Conservation (phyloP, 2,888 invertebrate species). For the Lagria hirta region DNA sequence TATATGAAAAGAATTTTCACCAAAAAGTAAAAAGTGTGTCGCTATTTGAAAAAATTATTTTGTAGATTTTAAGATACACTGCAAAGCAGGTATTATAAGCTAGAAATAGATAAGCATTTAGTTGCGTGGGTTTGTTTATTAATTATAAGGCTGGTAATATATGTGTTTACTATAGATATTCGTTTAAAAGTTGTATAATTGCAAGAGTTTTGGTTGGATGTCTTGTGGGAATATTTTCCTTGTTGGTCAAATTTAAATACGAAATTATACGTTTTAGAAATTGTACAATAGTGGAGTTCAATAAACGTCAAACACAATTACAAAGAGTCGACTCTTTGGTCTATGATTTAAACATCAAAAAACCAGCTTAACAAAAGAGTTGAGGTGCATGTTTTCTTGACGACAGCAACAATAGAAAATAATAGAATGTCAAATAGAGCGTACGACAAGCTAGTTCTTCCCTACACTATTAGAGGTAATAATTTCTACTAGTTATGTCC, state of each 20-base stretch:
- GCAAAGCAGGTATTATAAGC: too few species aligned
- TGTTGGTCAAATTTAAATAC: constrained; percentile 24
- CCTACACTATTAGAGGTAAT: constrained; percentile 41
- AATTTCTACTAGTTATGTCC: constrained; percentile 35
- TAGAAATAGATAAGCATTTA: too few species aligned
- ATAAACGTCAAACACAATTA: constrained; percentile 37
- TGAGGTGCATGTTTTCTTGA: constrained; percentile 35
- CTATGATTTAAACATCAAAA: constrained; percentile 42
- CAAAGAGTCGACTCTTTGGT: constrained; percentile 31
- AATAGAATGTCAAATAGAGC: constrained; percentile 43
- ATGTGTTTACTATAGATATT: too few species aligned
- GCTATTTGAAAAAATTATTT: too few species aligned
- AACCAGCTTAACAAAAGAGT: constrained; percentile 34
- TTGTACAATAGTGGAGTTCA: constrained; percentile 19
- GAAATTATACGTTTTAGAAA: constrained; percentile 14
- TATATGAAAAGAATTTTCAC: too few species aligned
- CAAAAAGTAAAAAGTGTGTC: too few species aligned
- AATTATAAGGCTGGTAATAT: too few species aligned
- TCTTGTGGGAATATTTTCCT: too few species aligned
- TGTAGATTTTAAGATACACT: too few species aligned
- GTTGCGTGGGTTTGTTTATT: too few species aligned
- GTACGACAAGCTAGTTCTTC: constrained; percentile 36
- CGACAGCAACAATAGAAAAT: constrained; percentile 38
- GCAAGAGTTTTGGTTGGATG: too few species aligned
- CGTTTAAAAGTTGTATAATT: too few species aligned